Conservation (phyloP, 2,797 vertebrate species). For the Loriculus beryllinus region DNA sequence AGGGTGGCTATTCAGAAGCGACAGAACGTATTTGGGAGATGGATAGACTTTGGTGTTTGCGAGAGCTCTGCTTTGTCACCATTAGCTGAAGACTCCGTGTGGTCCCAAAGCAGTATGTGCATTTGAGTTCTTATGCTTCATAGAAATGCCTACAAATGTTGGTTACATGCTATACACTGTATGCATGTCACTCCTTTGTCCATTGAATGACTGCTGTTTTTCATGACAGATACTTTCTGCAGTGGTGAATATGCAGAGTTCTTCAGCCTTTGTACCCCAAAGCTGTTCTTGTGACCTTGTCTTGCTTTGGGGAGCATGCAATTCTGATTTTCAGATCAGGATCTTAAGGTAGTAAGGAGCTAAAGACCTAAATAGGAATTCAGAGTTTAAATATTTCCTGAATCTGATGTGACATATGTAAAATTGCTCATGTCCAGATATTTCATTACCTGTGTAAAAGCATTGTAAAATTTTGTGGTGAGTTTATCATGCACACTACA, state of each 20-base stretch:
- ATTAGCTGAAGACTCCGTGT: neutral
- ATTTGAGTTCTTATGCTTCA: neutral
- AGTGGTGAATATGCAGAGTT: neutral
- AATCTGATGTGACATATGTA: neutral
- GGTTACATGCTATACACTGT: fast-evolving
- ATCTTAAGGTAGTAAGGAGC: neutral
- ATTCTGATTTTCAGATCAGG: neutral
- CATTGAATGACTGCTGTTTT: neutral
- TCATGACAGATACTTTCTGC: neutral
- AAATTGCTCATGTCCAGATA: neutral
- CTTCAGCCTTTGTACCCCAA: neutral
- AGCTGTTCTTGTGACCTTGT: neutral
- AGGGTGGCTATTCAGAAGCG: neutral
- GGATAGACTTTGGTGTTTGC: neutral
- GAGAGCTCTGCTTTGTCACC: neutral
- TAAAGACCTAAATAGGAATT: neutral
- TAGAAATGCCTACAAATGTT: neutral
- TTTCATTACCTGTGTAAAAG: neutral
- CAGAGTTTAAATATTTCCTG: neutral
- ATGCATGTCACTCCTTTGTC: neutral
- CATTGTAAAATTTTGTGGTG: neutral
- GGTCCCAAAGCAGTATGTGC: neutral
- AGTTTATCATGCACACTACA: neutral
- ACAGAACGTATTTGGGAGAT: neutral
- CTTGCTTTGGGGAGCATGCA: neutral